Conservation (phyloP, 1,140 invertebrate species). For the Metopolophium dirhodum region DNA sequence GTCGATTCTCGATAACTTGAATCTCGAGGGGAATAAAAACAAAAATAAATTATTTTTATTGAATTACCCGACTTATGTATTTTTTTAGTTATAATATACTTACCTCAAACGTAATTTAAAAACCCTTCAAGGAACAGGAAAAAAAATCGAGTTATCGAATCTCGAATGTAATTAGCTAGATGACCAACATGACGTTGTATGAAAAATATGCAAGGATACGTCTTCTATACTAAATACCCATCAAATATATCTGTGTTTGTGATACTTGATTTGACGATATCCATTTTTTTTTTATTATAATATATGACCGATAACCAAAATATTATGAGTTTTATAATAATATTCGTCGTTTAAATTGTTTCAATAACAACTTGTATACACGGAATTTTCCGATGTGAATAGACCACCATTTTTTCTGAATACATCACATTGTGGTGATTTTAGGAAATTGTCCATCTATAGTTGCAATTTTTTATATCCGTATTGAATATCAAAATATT, state of each 20-base stretch:
- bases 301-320: not conserved
- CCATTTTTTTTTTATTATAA: not conserved
- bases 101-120: no score
- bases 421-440: not conserved
- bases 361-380: not conserved
- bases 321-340: not conserved
- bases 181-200: no score
- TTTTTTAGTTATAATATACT: no score
- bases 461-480: not conserved
- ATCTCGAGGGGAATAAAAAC: no score
- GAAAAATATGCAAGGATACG: no score
- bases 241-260: not conserved
- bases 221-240: no score
- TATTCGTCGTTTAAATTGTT: not conserved
- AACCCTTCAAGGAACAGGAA: no score
- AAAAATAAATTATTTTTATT: no score
- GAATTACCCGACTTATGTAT: no score
- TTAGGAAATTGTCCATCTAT: not conserved
- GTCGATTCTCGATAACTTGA: no score
- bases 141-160: no score
- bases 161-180: no score
- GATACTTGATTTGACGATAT: not conserved
- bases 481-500: not conserved
- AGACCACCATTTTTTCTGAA: not conserved
- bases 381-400: not conserved